These are phyloP conservation scores for Saimiri boliviensis DNA, from an alignment of 2,113 vertebrate genomes.

Conservation along the genomic window DNA sequence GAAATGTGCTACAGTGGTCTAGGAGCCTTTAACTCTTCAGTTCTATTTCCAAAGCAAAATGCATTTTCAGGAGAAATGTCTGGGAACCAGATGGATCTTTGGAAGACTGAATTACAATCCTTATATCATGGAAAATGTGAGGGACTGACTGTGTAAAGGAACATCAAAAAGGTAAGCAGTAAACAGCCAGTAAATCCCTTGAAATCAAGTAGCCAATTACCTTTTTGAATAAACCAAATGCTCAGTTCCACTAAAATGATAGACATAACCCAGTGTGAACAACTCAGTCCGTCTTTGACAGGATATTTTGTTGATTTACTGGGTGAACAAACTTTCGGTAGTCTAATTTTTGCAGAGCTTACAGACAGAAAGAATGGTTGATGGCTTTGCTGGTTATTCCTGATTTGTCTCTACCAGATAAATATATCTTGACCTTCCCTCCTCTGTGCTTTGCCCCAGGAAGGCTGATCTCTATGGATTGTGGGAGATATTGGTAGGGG, in stretches of 20 bases:
- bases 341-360: background rate
- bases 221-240: background rate
- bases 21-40: background rate
- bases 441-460: background rate
- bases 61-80: conserved; percentile 36
- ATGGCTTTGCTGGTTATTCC: background rate
- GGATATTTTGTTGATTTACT: background rate
- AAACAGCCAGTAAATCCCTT: background rate
- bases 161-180: background rate
- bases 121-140: background rate
- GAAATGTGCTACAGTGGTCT: background rate
- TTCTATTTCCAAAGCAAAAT: conserved; percentile 41
- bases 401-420: background rate
- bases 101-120: conserved; percentile 22
- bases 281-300: background rate
- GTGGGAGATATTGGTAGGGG: background rate
- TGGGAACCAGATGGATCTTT: background rate
- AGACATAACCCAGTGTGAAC: background rate
- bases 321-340: background rate
- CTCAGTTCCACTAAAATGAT: background rate
- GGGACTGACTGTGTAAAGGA: background rate
- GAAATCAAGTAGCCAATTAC: background rate
- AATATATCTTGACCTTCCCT: background rate
- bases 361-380: background rate
- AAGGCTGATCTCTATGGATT: background rate